Base-by-base conservation (phyloP, 2,888 invertebrate species). In the Alitta virens region DNA sequence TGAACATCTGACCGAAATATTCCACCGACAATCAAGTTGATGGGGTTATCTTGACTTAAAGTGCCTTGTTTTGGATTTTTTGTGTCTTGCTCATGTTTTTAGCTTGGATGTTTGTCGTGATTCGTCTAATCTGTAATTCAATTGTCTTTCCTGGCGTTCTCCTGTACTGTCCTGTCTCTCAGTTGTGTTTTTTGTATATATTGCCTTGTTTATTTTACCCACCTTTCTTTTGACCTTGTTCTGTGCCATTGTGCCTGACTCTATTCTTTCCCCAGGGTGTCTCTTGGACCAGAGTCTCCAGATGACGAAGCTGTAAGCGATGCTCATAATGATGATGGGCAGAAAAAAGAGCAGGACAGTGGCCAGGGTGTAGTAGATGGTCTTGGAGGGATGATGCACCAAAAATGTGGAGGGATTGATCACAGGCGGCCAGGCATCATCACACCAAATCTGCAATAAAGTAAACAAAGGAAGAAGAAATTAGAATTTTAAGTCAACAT, bases 331-430 rank as follows among this genome's bases (percentile, higher is more conserved):
- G 0, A 86, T 83, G 24, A 91, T 81, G 0, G 92, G 92, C 25
- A 91, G 77, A 89, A 91, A 91, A 0, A 91, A 91, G 21, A 91
- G 80, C 9, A 91, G 85, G 0, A 88, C 86, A 23, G 90, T 85
- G 1, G 91, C 85, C 26, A 91, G 87, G 70, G 91, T 89, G 90
- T 91, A 92, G 75, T 92, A 92, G 40, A 89, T 86, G 33, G 46
- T 87, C 86, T 59, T 89, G 80, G 16, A 89, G 78, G 1, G 33
- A 33, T 33, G 33, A 12, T 33, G 53, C n/a, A 26, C 43, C 0
- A 58, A 69, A 5, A 52, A 68, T 16, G 51, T 27, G 52, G 59
- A 64, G 2, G 58, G 64, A 0, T 43, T 52, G 27, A 60, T 52
- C 46, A 21, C 50, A 9, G 40, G 42, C 12, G 53, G 75, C 77